Conservation (phyloP, 2,888 invertebrate genomes). For the Lithosia quadra region DNA sequence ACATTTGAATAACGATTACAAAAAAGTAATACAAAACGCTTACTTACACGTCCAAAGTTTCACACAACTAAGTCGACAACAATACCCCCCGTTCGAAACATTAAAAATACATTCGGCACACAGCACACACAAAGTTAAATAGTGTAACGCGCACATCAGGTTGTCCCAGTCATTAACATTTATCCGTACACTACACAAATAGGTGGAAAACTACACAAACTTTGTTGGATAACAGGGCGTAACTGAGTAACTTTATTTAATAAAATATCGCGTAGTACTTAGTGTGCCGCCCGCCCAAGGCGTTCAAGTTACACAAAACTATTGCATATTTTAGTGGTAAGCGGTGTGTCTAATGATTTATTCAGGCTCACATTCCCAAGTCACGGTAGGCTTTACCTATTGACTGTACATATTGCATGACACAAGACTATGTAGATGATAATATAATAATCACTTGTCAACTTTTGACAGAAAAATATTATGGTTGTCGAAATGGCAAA, state of each 20-base stretch:
- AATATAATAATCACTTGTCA: conserved; percentile 26
- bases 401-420: conserved; percentile 79
- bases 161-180: conserved; percentile 75
- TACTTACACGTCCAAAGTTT: conserved; percentile 11
- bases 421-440: conserved; percentile 51
- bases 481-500: too few relatives aligned
- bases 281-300: conserved; percentile 72
- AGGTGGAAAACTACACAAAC: conserved; percentile 68
- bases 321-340: conserved; percentile 83
- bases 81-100: conserved; percentile 45
- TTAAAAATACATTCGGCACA: conserved; percentile 67
- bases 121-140: conserved; percentile 66
- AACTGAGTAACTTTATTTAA: conserved; percentile 77
- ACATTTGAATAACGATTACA: background rate
- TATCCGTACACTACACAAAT: conserved; percentile 69
- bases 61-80: conserved; percentile 19
- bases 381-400: conserved; percentile 71
- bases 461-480: conserved; percentile 12
- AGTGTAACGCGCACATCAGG: conserved; percentile 51
- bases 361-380: conserved; percentile 81
- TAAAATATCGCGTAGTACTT: conserved; percentile 79
- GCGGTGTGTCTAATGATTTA: conserved; percentile 80
- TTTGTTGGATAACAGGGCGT: conserved; percentile 71
- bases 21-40: conserved; percentile 22
- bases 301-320: conserved; percentile 84